These are phyloP conservation scores for Myodes glareolus DNA, from an alignment of 2,113 vertebrate species.

Conservation along the genomic window DNA sequence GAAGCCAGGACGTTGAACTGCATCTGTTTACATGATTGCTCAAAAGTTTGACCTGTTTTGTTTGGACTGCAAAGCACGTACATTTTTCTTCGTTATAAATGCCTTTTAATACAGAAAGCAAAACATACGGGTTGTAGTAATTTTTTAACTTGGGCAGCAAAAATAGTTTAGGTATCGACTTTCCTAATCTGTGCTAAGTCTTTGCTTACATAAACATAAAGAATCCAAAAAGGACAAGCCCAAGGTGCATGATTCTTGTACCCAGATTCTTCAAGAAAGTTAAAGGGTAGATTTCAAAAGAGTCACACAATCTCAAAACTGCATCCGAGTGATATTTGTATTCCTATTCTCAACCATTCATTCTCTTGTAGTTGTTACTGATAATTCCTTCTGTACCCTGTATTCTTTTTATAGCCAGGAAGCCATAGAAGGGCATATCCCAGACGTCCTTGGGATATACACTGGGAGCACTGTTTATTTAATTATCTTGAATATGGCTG, in stretches of 20 bases:
- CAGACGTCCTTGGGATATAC: background rate
- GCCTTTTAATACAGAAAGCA: background rate
- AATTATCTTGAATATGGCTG: background rate
- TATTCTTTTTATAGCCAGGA: background rate
- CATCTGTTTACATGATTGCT: constrained; percentile 33
- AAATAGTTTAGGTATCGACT: background rate
- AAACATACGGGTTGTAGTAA: background rate
- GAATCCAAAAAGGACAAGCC: background rate
- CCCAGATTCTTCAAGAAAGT: constrained; percentile 25
- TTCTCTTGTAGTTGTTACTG: no score
- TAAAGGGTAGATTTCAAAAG: background rate
- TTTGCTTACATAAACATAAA: background rate
- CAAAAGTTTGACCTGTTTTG: constrained; percentile 40
- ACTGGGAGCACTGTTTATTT: background rate
- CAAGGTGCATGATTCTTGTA: background rate
- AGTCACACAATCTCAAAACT: constrained; percentile 1
- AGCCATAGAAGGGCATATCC: background rate
- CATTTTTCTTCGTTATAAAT: constrained; percentile 41
- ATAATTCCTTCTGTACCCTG: background rate
- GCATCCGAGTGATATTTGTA: background rate
- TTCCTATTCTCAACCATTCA: background rate
- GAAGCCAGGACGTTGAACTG: background rate
- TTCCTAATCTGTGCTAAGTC: constrained; percentile 45
- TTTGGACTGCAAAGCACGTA: background rate
- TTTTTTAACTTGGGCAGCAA: constrained; percentile 28